Base-by-base conservation (phyloP, 2,888 invertebrate genomes). In the Tanypteryx hageni region DNA sequence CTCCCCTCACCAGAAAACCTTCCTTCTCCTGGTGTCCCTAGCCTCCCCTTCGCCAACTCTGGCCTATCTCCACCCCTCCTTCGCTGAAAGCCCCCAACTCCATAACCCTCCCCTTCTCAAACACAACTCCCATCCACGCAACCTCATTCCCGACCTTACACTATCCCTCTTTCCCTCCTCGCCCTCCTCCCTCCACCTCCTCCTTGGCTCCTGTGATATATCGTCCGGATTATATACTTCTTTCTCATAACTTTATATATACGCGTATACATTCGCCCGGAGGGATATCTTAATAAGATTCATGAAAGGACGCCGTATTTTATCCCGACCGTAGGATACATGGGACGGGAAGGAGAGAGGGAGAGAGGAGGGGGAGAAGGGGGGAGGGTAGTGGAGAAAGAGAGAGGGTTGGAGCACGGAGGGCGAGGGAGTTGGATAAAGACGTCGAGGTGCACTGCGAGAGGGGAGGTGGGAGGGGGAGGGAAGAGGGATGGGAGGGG, bases 281-380 rank as follows among this genome's bases (percentile, higher is more conserved):
- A 92, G 93, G 96, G 96, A 97, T 97, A 97, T 97, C 97, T 97
- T 97, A 97, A 97, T 97, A 97, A 97, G 97, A 97, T 97, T 97
- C 97, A 97, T 97, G 97, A 97, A 97, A 97, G 97, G 96, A 96
- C 96, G 96, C 97, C 97, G 97, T 97, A 97, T 97, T 97, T 97
- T 97, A 97, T 97, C 94, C 94, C 81, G 14, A n/a, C 89, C 89
- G 64, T 44, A 89, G 89, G 89, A 89, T 89, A 89, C 89, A 89
- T 89, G 89, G 89, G 89, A 64, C 89, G 89, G 89, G 89, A n/a
- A 27, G n/a, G 59, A 18, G 89, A 44, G 64, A 61, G 59, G 13
- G n/a, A 4, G 13, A 1, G 9, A 27, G 83, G 83, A 4, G 4
- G 57, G 5, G 83, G 13, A 7, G 7, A n/a, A n/a, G 16, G 7